Percentiles rank a stretch among this genome's conserved stretches.
Evolutionary conservation across 2,888 invertebrate genomes (phyloP).

Genomic region (Drosophila demipolita): DNA sequence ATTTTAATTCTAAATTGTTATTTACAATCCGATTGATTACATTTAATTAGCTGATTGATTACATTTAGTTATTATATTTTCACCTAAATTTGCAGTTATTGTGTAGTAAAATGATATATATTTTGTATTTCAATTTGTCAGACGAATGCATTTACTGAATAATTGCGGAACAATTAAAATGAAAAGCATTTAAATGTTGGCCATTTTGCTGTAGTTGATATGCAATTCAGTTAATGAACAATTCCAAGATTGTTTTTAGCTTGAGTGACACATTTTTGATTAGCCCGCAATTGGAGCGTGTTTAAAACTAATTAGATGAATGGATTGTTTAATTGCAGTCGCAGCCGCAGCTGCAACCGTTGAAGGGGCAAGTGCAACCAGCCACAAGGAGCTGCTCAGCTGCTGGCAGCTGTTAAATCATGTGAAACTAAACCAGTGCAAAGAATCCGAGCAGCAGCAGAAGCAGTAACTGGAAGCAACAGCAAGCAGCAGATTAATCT

Average conservation of each 20-base stretch:
- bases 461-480: conserved; percentile 7
- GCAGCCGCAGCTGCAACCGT: conserved; percentile 5
- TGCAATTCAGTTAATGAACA: not conserved
- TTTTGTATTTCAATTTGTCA: too few relatives aligned
- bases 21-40: not conserved
- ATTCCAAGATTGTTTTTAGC: not conserved
- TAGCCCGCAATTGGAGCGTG: conserved; percentile 1
- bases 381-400: not conserved
- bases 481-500: conserved; percentile 36
- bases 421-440: conserved; percentile 31
- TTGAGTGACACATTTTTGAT: conserved; percentile 20
- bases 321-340: conserved; percentile 46
- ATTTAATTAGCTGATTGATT: too few relatives aligned
- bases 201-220: not conserved
- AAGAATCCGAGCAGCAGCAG: conserved; percentile 4
- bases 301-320: conserved; percentile 49
- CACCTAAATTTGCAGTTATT: not conserved
- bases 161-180: not conserved
- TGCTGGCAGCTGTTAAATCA: conserved; percentile 34
- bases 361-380: conserved; percentile 1
- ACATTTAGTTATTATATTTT: not conserved
- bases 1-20: not conserved
- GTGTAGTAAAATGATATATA: too few relatives aligned
- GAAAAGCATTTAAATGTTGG: not conserved
- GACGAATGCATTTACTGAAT: not conserved